Base-by-base conservation (phyloP, 2,888 invertebrate species). In the Augochlorella aurata region DNA sequence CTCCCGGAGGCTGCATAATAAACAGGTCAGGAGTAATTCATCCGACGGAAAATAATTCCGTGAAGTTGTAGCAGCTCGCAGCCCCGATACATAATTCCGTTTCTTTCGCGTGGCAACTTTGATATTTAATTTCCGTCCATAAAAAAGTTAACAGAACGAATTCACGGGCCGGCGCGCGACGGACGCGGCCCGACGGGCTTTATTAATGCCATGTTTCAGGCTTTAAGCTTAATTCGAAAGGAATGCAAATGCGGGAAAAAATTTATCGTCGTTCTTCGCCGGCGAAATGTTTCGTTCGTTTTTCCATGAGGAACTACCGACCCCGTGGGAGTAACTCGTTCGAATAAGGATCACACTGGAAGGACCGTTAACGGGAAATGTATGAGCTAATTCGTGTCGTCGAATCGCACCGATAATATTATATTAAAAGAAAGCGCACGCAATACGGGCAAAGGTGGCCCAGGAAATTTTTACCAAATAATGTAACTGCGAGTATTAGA, bases 41-140 rank as follows among this genome's bases (percentile, higher is more conserved):
- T 61, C 61, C 16, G 2, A 18, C 18, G 3, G 61, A 29, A 58
- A 61, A 61, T 61, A 29, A 61, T 29, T 24, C 18, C 29, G 18
- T 3, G 16, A 18, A 61, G 29, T 61, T 29, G 61, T 61, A 9
- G 29, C 61, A 9, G 29, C 61, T 9, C 29, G 61, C 61, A 16
- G 29, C 61, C 61, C 29, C 61, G 61, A 61, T 29, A 38, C 61
- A 38, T 67, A 44, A 47, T 61, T 77, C 77, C 85, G 81, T 85
- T 81, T 84, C 75, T 79, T 63, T 44, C 79, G 82, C 77, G 67
- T 71, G 73, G 78, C 29, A 61, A 61, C 61, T 61, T 61, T 29
- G 29, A 29, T 78, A 77, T 77, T 78, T 79, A 63, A 63, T 38
- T 38, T 38, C 29, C 38, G 38, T 38, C 38, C n/a, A 10, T 29